Evolutionary conservation across 2,113 vertebrate genomes (phyloP).

Genomic region (Bos javanicus): DNA sequence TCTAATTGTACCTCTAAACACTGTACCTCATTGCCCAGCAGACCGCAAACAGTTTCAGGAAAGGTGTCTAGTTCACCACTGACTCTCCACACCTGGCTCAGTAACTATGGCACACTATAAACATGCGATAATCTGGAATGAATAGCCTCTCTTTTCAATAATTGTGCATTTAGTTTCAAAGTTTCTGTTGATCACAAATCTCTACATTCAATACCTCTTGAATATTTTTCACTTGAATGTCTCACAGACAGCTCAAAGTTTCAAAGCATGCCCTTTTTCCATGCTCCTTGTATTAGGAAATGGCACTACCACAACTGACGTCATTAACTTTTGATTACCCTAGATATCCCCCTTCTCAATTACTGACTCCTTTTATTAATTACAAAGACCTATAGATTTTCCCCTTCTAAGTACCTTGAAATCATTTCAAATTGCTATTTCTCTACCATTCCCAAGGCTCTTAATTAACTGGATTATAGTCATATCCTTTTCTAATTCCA

Average conservation of each 20-base stretch:
- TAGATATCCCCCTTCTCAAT: background rate
- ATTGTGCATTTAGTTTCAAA: background rate
- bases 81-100: background rate
- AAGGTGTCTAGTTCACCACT: background rate
- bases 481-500: background rate
- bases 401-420: background rate
- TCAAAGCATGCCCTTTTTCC: background rate
- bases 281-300: background rate
- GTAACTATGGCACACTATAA: no score
- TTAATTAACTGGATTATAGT: constrained; percentile 25
- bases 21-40: background rate
- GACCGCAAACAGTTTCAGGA: background rate
- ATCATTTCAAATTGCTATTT: background rate
- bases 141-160: background rate
- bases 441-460: background rate
- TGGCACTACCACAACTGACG: background rate
- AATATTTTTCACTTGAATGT: background rate
- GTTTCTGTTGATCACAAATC: background rate
- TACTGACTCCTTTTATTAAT: background rate
- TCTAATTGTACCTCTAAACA: background rate
- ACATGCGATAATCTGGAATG: background rate
- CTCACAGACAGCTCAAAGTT: background rate
- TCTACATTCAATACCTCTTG: background rate
- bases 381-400: background rate
- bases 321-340: background rate